These are phyloP conservation scores for Ochotona princeps DNA, from an alignment of 2,113 vertebrate species.

Conservation along the genomic window DNA sequence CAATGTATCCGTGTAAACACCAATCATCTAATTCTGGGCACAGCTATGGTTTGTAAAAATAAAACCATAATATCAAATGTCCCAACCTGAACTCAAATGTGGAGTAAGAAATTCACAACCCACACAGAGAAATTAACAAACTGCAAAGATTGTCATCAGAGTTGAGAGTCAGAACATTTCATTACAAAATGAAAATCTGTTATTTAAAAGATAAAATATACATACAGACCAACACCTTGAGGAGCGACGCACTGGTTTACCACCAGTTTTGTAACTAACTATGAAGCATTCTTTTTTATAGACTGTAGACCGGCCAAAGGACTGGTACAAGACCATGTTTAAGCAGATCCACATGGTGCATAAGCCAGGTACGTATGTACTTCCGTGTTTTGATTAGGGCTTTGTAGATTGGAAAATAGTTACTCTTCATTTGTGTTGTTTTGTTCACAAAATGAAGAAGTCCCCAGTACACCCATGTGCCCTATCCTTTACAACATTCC, in stretches of 20 bases:
- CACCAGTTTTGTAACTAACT: constrained; percentile 48
- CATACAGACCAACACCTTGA: not conserved
- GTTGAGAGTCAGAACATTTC: not conserved
- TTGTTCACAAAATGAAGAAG: not conserved
- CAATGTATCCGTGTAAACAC: not conserved
- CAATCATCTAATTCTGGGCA: not conserved
- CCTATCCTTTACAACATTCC: not conserved
- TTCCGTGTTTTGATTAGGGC: not conserved
- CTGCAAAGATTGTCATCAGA: not conserved
- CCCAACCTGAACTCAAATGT: not conserved
- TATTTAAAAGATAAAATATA: not conserved
- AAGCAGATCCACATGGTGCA: constrained; percentile 99
- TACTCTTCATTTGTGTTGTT: not conserved
- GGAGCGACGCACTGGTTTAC: no score
- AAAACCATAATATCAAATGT: not conserved
- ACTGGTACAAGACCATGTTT: constrained; percentile 99
- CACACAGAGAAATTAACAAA: not conserved
- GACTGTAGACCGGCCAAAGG: constrained; percentile 98
- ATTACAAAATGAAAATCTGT: not conserved
- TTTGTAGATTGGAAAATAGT: not conserved
- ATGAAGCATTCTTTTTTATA: constrained; percentile 74
- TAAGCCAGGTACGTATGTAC: constrained; percentile 91
- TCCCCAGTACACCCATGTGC: not conserved
- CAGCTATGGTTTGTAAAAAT: not conserved
- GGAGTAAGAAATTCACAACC: not conserved